Conservation (phyloP, 2,797 vertebrate genomes). For the Loriculus beryllinus region DNA sequence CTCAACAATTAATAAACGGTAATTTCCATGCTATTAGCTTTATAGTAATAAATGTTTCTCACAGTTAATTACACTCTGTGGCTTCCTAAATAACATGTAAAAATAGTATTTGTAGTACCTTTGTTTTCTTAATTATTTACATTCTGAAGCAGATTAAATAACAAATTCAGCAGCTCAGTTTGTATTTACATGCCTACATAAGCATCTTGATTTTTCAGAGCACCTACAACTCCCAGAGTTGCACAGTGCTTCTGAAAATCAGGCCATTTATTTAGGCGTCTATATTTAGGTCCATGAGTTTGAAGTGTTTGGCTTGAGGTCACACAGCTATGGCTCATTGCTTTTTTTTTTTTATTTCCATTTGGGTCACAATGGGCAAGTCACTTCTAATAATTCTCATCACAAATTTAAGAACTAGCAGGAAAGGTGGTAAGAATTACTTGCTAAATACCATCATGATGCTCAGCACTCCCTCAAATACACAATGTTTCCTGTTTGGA, state of each 20-base stretch:
- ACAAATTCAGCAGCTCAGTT: not conserved
- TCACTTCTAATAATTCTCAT: slow-evolving; percentile 45
- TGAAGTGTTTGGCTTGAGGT: slow-evolving; percentile 56
- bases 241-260: slow-evolving; percentile 35
- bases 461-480: not conserved
- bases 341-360: slow-evolving; percentile 47
- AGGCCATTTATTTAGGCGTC: slow-evolving; percentile 66
- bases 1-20: not conserved
- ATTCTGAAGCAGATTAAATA: slow-evolving; percentile 3
- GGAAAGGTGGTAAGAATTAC: not conserved
- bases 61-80: not conserved
- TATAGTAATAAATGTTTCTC: not conserved
- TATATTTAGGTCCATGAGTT: slow-evolving; percentile 64
- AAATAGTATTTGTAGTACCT: not conserved
- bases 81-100: not conserved
- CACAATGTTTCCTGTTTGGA: not conserved
- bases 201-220: slow-evolving; percentile 49
- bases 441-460: not conserved
- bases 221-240: not conserved
- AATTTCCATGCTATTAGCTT: not conserved
- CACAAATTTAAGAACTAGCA: not conserved
- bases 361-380: slow-evolving; percentile 54
- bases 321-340: slow-evolving; percentile 49
- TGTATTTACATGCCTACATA: not conserved
- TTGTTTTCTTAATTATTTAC: slow-evolving; percentile 10